Base-by-base conservation (phyloP, 2,797 vertebrate genomes). In the Tapera naevia region DNA sequence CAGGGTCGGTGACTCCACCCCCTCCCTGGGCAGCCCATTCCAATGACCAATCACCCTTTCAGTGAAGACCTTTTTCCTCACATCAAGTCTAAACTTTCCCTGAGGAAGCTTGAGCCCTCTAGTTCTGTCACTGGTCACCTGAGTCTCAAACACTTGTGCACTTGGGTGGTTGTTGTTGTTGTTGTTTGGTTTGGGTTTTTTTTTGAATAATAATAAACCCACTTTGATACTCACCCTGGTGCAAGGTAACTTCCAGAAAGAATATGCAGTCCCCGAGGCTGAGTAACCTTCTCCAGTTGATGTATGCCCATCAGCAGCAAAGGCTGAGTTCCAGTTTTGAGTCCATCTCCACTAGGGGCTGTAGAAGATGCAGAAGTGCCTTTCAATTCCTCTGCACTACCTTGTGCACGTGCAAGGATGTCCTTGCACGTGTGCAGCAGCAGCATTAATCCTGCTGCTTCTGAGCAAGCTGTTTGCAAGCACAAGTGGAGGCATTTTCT, bases 141-240 rank as follows among this genome's bases (percentile, higher is more conserved):
- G n/a, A 5, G 27, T 79, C 76, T 88, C 27, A 54, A 43, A n/a
- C 13, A 50, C 13, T 71, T 0, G 0, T 21, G 41, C 7, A 12
- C n/a, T 45, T 54, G 17, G 12, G 46, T n/a, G n/a, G 50, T 13
- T 1, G 28, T 30, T 11, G 4, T 33, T 35, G 10, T 54, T 48
- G 41, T 27, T 35, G 5, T 13, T 24, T 23, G 11, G 8, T 1
- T 25, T 37, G 39, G 13, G 8, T 1, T 25, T 37, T 48, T 16
- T 61, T 35, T 73, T 13, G 4, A 90, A 50, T 39, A 62, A 19
- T 48, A 62, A 33, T 37, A 43, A 79, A 67, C 13, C 3, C 17
- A 8, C 25, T 70, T 65, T 32, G 3, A 8, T 56, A 28, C 13
- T 9, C 19, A 11, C 17, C 7, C 4, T 23, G 4, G 39, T 45